A percentile compares a stretch with the other conserved stretches of the same genome.
phyloP scores from a whole-genome alignment of 2,113 vertebrate genomes.

The Rana temporaria region DNA sequence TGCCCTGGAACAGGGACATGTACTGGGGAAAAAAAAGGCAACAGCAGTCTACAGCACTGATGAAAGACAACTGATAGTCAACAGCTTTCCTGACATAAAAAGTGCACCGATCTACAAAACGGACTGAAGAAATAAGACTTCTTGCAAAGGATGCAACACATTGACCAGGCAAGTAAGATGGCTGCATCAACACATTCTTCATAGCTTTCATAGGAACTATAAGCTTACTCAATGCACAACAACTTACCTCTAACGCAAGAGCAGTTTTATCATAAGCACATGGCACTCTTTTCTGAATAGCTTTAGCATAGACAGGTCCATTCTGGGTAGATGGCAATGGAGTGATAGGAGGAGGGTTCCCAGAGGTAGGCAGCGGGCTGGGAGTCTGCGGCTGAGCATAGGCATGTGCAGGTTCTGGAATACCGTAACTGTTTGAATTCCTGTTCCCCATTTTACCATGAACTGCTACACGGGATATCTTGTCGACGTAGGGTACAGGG shows the following conservation, averaged over 20 bases:
- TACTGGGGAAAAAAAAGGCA: too few species aligned
- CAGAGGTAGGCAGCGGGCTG: conserved; percentile 82
- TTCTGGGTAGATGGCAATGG: conserved; percentile 93
- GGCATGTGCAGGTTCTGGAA: conserved; percentile 93
- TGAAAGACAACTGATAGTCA: too few species aligned
- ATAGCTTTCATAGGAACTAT: too few species aligned
- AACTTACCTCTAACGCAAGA: conserved; percentile 90
- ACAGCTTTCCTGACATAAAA: too few species aligned
- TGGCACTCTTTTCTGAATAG: conserved; percentile 96
- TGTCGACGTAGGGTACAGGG: conserved; percentile 97
- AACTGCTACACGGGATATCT: conserved; percentile 83
- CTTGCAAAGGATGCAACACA: too few species aligned
- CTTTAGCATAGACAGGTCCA: conserved; percentile 95
- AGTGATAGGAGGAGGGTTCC: conserved; percentile 82
- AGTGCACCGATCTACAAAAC: too few species aligned
- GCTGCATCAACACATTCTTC: too few species aligned
- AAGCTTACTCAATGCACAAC: too few species aligned
- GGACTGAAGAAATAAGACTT: too few species aligned
- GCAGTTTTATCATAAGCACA: conserved; percentile 99
- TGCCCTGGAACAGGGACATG: too few species aligned
- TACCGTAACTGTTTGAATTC: conserved; percentile 96
- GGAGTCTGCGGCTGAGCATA: conserved; percentile 94
- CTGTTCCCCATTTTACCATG: conserved; percentile 84
- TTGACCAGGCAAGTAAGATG: too few species aligned
- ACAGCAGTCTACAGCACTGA: too few species aligned